Base-by-base conservation (phyloP, 1,140 invertebrate species). In the Hetaerina americana region DNA sequence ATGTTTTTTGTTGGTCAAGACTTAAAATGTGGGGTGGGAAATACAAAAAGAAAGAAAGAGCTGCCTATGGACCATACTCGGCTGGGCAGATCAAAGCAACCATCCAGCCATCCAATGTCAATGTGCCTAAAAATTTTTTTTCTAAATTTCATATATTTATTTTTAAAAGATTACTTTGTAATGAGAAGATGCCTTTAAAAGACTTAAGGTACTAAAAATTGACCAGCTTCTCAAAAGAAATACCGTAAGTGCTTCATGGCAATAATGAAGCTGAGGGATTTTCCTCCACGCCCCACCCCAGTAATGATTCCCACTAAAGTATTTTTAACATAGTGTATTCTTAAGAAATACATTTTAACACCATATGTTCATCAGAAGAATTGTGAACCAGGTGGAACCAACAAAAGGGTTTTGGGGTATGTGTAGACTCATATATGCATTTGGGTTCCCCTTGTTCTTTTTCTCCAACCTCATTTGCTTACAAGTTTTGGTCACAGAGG, bases 141-240 rank as follows among this genome's bases (percentile, higher is more conserved):
- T 57, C 40, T 57, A 57, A 57, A 57, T 57, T n/a, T 57, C 40
- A 57, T 57, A 57, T 57, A 57, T 57, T 57, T 57, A 57, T 57
- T 57, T 57, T 57, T 57, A 57, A 57, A 57, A 57, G 15, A 57
- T 57, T 57, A 57, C 40, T 57, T 57, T 57, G 15, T 57, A 57
- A 57, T 57, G 40, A 18, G 40, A 57, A 57, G 40, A 57, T 57
- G 40, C 40, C 40, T 57, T 57, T 57, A 18, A 57, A 57, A 57
- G 40, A 57, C 40, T 57, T 57, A 57, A 57, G 40, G 40, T 57
- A 57, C 40, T 57, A 57, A 57, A 57, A 57, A 57, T 57, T 57
- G 40, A 57, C 40, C 40, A 57, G 15, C 40, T 57, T 57, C 40
- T 57, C 40, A 18, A 57, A 57, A 57, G 22, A 57, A n/a, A 57